Base-by-base conservation (phyloP, 2,797 vertebrate species). In the Aulostomus chinensis region DNA sequence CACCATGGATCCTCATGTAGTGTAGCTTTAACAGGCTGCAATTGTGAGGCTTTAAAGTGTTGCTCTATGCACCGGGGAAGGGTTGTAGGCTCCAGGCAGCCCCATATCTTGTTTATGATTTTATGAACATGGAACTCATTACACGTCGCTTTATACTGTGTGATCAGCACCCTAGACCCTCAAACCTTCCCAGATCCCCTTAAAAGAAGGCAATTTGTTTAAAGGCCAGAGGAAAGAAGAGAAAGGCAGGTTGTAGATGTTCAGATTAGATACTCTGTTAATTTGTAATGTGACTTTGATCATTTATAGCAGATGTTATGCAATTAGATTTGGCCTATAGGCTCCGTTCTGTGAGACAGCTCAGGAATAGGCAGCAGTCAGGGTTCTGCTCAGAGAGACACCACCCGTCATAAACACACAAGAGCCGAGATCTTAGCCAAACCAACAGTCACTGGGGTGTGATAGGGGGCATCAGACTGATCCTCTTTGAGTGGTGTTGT, bases 51-150 rank as follows among this genome's bases (percentile, higher is more conserved):
- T 73, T 76, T 77, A 72, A 73, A 71, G 74, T 43, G 54, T 34
- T 52, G 57, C 56, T 45, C 58, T 62, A 48, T 68, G 58, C 43
- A 67, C 48, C 74, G 68, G 61, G 63, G 64, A 76, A 66, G 47
- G 31, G 58, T 72, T 58, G 58, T 58, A 58, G 60, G 65, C 58
- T 63, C 30, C 50, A 37, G 67, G 64, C 66, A 30, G 56, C 54
- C 75, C 70, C 68, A 52, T 39, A 80, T 83, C 81, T 78, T 75
- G 53, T 81, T 83, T 83, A 75, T 82, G 81, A 73, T 86, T 83
- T 85, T 80, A 82, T 64, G 73, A 77, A 66, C 84, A 88, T 82
- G 80, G 68, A 82, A 85, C 65, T 79, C 78, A 85, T 86, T 80
- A 86, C 73, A 81, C 65, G 49, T 76, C 63, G 21, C 64, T 80